Evolutionary conservation across 2,797 vertebrate species (phyloP).

Genomic region (Okamejei kenojei): DNA sequence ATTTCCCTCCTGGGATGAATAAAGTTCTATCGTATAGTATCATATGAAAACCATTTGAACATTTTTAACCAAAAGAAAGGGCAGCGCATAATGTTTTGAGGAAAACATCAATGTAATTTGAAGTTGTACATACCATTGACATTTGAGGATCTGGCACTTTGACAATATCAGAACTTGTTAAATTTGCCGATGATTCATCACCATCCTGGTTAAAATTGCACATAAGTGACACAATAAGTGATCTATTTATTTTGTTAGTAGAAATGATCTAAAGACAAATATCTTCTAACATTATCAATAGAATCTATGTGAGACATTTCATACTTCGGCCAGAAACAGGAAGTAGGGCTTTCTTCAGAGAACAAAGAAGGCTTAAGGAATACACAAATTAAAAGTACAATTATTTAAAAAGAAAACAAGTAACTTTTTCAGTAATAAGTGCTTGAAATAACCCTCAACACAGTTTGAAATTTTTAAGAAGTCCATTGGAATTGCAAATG

Average conservation of each 20-base stretch:
- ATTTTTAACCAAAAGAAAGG: neutral
- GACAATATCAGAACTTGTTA: slow-evolving; percentile 86
- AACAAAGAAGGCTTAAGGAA: neutral
- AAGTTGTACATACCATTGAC: slow-evolving; percentile 76
- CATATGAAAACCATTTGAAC: neutral
- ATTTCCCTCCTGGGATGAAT: no score
- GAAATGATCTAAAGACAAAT: neutral
- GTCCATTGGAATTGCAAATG: neutral
- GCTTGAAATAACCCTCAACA: neutral
- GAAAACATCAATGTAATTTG: neutral
- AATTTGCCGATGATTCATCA: slow-evolving; percentile 75
- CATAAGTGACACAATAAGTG: neutral
- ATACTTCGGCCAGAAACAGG: neutral
- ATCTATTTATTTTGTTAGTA: neutral
- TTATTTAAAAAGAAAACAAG: neutral
- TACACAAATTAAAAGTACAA: neutral
- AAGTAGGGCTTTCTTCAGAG: neutral
- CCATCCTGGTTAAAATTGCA: slow-evolving; percentile 68
- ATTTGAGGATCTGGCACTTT: slow-evolving; percentile 97
- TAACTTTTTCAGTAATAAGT: neutral
- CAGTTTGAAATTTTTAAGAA: neutral
- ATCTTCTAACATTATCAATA: neutral
- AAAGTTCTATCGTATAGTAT: no score
- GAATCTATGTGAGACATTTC: neutral
- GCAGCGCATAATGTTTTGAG: neutral